Evolutionary conservation across 2,113 vertebrate species (phyloP), one percentile per base, ranked within the genome.

Genomic region (Candoia aspera): DNA sequence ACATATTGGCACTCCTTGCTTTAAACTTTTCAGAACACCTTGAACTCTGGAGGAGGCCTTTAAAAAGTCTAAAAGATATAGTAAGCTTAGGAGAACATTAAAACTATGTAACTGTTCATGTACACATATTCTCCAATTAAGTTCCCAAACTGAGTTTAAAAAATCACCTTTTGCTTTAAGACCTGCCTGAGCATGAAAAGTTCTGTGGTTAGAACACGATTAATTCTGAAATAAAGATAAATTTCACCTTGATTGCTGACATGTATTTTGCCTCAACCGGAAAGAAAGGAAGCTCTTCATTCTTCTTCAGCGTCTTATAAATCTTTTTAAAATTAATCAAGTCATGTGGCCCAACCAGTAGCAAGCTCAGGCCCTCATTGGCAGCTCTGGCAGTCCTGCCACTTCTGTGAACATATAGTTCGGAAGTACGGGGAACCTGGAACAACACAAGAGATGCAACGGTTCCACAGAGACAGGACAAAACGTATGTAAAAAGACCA

Each of bases 371-470:
- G 86, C 99, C 99, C 68, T 99, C 98, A 3, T 93, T 98, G 68
- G 98, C 95, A 15, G 98, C 99, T 91, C 99, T 98, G 8, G 99
- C 99, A 5, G 99, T 99, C 42, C 99, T 97, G 84, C 99, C 99
- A 0, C 99, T 99, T 23, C 99, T 97, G 96, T 99, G 99, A 55
- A 99, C 98, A 0, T 99, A 99, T 0, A 98, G 98, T 97, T 99
- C 99, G 0, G 99, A 99, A 0, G 99, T 99, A 54, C 98, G 98
- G 10, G 99, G 99, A 49, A 99, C 98, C 99, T 99, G 95, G 13
- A 93, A 84, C 21, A 9, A 21, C 29, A 33, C 23, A n/a, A 84
- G 58, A 57, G 33, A 88, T 90, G 49, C 15, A 73, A n/a, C 37
- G 23, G 54, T 90, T 79, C 23, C 55, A 57, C 57, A 13, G 33